Evolutionary conservation across 2,888 invertebrate genomes (phyloP).

Genomic region (Stenchaetothrips biformis): DNA sequence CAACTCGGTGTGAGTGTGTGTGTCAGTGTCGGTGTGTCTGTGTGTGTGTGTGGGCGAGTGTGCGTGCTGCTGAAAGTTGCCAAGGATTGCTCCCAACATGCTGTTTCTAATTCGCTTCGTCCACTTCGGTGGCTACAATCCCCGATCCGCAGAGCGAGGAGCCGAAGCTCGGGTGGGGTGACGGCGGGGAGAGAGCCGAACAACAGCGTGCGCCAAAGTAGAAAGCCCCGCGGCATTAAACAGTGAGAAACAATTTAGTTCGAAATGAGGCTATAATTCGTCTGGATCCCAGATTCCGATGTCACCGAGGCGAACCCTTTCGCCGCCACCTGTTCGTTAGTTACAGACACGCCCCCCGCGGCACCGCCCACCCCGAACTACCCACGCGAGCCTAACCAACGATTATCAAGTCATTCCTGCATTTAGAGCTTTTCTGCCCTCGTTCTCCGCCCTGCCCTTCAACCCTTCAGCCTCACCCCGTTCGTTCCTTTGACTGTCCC

Average conservation of each 20-base stretch:
- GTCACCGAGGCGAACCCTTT: neutral
- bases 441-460: neutral
- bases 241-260: conserved; percentile 1
- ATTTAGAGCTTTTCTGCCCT: conserved; percentile 10
- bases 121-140: conserved; percentile 9
- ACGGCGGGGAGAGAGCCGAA: too few relatives aligned
- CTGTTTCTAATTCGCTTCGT: conserved; percentile 15
- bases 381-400: conserved; percentile 17
- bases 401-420: conserved; percentile 24
- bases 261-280: conserved; percentile 21
- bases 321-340: conserved; percentile 16
- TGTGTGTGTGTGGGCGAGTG: neutral
- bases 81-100: neutral
- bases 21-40: neutral
- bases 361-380: neutral
- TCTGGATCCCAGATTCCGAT: conserved; percentile 13
- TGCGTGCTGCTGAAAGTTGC: conserved; percentile 4
- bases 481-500: too few relatives aligned
- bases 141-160: neutral
- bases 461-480: neutral
- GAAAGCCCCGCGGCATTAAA: neutral
- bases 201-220: too few relatives aligned
- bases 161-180: too few relatives aligned
- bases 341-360: neutral
- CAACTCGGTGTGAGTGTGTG: neutral